Base-by-base conservation (phyloP, 2,888 invertebrate species). In the Diogma glabrata region DNA sequence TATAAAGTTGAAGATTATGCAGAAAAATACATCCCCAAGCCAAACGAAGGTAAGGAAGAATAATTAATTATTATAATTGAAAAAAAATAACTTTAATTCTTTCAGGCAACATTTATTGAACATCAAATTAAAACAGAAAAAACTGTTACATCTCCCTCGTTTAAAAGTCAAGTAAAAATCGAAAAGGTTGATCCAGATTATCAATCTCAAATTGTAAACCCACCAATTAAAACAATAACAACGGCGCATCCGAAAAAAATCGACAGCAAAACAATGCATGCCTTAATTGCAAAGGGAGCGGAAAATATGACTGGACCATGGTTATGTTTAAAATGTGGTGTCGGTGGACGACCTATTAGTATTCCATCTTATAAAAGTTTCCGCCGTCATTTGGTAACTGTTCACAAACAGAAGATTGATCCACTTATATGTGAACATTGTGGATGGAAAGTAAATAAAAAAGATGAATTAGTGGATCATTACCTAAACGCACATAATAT, bases 1-100 rank as follows among this genome's bases (percentile, higher is more conserved):
- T 61, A 89, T 91, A 26, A 84, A 87, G 63, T 67, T 91, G 14
- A 90, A 89, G 70, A 89, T 91, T 55, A 77, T 89, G 67, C 81
- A 87, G 52, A 81, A 79, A 52, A 61, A 52, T 6, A 10, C 62
- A 52, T 46, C n/a, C n/a, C n/a, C 56, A 10, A 26, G 46, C 9
- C 38, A 45, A 49, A 24, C 49, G 16, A 24, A 46, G 46, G 46
- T 46, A 10, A 46, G 46, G 23, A 23, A 12, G n/a, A 5, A 40
- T 20, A 40, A 19, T 20, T 9, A 40, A 12, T 19, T 8, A 14
- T 43, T n/a, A 7, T 22, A 43, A 43, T 43, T 14, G 20, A 40
- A 40, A 17, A 36, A n/a, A 23, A n/a, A n/a, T n/a, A 23, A n/a
- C 23, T 43, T 43, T 12, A 12, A 22, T 43, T 14, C 4, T 22